Conservation (phyloP, 2,113 vertebrate species). For the western clawed frog (Xenopus tropicalis) region UCB_Xtro_10.0 CM004450.2:89398001-89398500, state of each 20-base stretch:
- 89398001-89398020: neutral
- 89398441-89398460: neutral
- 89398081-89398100: conserved; percentile 44
- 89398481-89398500: too few relatives aligned
- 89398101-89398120: conserved; percentile 44
- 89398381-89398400: neutral
- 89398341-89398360: conserved; percentile 5
- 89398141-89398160: conserved; percentile 3
- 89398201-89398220: conserved; percentile 39
- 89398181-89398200: conserved; percentile 38
- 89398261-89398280: conserved; percentile 23
- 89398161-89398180: conserved; percentile 16
- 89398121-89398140: conserved; percentile 29
- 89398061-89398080: conserved; percentile 34
- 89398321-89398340: conserved; percentile 10
- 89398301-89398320: conserved; percentile 17
- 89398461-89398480: neutral
- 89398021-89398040: conserved; percentile 29
- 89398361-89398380: neutral
- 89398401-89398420: neutral
- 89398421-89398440: neutral
- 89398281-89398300: conserved; percentile 16
- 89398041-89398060: conserved; percentile 21
- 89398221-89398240: conserved; percentile 33
- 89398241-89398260: conserved; percentile 36